A percentile compares a stretch with the other conserved stretches of the same genome.
Evolutionary conservation across 2,888 invertebrate species (phyloP).

Genomic region (Schrankia costaestrigalis): DNA sequence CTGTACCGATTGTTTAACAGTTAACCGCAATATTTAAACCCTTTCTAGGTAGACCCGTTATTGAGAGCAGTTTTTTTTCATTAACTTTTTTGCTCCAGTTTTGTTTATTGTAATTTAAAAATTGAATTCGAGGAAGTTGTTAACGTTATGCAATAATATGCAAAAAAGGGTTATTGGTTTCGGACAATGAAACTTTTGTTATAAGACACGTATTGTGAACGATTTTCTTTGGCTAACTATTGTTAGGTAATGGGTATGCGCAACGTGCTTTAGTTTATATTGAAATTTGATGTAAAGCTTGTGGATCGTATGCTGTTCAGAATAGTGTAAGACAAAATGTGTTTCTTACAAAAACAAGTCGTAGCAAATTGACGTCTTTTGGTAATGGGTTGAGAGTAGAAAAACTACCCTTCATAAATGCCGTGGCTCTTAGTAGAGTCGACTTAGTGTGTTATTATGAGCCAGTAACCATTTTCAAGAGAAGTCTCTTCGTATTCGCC

Average conservation of each 20-base stretch:
- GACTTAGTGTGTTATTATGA: background rate
- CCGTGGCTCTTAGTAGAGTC: too few relatives aligned
- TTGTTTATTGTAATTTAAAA: constrained; percentile 49
- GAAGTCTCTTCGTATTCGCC: too few relatives aligned
- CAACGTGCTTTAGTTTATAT: constrained; percentile 36
- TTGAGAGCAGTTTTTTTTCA: constrained; percentile 42
- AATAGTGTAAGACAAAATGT: constrained; percentile 2
- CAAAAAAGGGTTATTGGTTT: constrained; percentile 64
- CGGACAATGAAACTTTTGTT: constrained; percentile 46
- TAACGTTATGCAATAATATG: constrained; percentile 69
- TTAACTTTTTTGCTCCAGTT: constrained; percentile 72
- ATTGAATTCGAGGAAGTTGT: constrained; percentile 53
- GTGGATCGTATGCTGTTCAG: constrained; percentile 11
- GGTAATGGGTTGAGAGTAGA: too few relatives aligned
- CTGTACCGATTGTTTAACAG: constrained; percentile 78
- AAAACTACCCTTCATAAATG: too few relatives aligned
- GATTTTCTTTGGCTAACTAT: constrained; percentile 43
- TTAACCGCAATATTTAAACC: constrained; percentile 78
- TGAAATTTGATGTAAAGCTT: constrained; percentile 24
- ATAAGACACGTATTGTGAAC: constrained; percentile 31
- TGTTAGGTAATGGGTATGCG: constrained; percentile 38
- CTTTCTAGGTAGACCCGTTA: constrained; percentile 72
- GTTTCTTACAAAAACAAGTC: too few relatives aligned
- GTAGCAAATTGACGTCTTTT: too few relatives aligned
- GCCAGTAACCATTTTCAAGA: background rate